These are phyloP conservation scores for Sus cebifrons DNA, from an alignment of 2,797 vertebrate genomes.

Conservation along the genomic window DNA sequence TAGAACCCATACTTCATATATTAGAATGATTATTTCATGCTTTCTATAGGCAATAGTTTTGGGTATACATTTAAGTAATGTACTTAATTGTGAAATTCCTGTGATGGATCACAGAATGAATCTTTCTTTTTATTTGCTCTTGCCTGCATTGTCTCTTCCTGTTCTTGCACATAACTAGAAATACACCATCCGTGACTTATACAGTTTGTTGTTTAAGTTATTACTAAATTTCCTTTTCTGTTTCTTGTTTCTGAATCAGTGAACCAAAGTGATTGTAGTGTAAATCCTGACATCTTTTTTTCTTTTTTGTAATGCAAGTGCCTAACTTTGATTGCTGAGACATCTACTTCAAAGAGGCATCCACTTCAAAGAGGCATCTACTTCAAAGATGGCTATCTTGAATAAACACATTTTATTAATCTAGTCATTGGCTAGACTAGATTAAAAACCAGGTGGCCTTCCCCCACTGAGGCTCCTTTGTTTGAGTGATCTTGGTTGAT, in stretches of 20 bases:
- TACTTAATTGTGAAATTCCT: background rate
- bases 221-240: background rate
- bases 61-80: background rate
- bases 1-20: background rate
- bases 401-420: background rate
- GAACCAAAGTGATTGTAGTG: background rate
- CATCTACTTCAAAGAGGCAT: background rate
- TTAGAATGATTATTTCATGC: background rate
- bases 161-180: background rate
- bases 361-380: background rate
- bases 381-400: background rate
- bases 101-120: background rate
- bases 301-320: background rate
- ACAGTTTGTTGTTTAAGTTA: background rate
- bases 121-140: background rate
- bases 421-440: background rate
- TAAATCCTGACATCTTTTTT: background rate
- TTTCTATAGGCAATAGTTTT: background rate
- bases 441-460: background rate
- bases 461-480: background rate
- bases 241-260: background rate
- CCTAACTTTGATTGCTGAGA: background rate
- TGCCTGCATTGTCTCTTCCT: background rate
- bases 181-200: background rate
- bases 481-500: background rate